Conservation (phyloP, 2,797 vertebrate species). For the Octomys mimax region DNA sequence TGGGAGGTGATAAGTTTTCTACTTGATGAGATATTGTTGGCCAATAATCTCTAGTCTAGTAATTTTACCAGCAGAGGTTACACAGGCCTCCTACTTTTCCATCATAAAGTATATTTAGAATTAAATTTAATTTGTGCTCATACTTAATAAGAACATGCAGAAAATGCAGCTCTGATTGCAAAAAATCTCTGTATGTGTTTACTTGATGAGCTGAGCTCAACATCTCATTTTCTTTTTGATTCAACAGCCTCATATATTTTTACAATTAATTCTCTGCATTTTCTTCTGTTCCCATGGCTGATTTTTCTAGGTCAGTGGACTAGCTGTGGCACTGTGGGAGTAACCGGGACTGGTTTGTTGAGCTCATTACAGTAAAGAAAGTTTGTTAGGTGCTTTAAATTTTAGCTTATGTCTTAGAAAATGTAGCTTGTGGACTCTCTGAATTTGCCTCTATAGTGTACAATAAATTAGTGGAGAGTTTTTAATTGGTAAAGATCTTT, state of each 20-base stretch:
- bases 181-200: neutral
- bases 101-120: neutral
- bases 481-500: slow-evolving; percentile 28
- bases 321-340: neutral
- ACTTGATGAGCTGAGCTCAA: neutral
- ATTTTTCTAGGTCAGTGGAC: neutral
- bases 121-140: slow-evolving; percentile 21
- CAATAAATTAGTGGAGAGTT: neutral
- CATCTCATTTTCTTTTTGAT: neutral
- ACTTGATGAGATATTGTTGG: neutral
- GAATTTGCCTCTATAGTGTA: neutral
- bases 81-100: neutral
- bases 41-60: neutral
- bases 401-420: slow-evolving; percentile 19
- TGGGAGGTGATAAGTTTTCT: neutral
- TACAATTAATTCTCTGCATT: neutral
- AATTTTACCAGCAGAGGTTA: neutral
- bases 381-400: neutral
- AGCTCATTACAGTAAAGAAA: neutral
- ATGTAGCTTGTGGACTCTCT: neutral
- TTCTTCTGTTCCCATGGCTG: neutral
- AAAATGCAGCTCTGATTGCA: neutral
- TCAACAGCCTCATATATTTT: neutral
- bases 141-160: neutral
- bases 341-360: neutral